These are phyloP conservation scores for Telmatochromis sp. DNA, from an alignment of 2,113 vertebrate species.

Conservation along the genomic window DNA sequence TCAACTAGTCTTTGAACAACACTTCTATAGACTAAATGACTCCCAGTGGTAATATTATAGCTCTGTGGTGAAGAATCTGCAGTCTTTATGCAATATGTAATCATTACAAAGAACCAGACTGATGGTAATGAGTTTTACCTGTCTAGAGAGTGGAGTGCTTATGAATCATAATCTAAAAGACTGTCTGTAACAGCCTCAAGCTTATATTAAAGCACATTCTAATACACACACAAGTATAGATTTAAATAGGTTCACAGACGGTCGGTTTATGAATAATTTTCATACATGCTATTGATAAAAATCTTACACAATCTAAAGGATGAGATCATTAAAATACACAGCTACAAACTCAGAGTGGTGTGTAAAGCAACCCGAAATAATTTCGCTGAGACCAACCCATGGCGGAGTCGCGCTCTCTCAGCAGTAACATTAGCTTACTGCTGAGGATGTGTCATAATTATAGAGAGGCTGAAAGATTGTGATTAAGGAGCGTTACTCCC, in stretches of 20 bases:
- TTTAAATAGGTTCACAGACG: background rate
- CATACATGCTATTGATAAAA: background rate
- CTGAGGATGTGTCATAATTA: constrained; percentile 43
- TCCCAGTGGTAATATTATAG: constrained; percentile 47
- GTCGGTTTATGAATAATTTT: background rate
- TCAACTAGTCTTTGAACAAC: constrained; percentile 28
- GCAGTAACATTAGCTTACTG: constrained; percentile 14
- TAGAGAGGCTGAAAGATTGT: constrained; percentile 22
- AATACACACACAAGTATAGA: constrained; percentile 6
- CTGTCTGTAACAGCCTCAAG: constrained; percentile 16
- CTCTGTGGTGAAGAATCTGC: constrained; percentile 16
- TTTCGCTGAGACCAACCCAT: background rate
- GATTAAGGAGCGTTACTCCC: constrained; percentile 39
- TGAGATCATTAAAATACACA: background rate
- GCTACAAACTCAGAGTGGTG: background rate
- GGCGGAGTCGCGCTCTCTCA: background rate
- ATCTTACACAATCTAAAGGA: background rate
- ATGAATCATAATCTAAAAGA: constrained; percentile 60
- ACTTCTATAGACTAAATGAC: constrained; percentile 2
- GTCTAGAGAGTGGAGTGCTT: constrained; percentile 42
- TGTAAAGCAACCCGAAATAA: background rate
- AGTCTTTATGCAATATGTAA: constrained; percentile 52
- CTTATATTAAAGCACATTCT: constrained; percentile 22
- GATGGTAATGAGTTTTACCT: constrained; percentile 61
- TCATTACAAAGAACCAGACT: constrained; percentile 49